These are phyloP conservation scores for Pteronura brasiliensis DNA, from an alignment of 2,113 vertebrate species.

Conservation along the genomic window DNA sequence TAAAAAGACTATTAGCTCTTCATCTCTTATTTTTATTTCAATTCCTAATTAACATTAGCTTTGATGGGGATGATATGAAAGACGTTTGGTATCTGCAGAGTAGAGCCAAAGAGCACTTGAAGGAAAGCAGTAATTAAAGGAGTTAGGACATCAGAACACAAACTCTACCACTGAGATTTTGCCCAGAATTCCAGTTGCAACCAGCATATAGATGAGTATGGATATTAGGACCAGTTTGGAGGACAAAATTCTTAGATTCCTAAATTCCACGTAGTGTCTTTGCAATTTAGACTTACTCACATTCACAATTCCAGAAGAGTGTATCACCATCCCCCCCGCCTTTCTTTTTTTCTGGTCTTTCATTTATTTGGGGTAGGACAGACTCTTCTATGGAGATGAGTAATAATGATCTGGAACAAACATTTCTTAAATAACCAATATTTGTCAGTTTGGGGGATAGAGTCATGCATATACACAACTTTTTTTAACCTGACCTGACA, in stretches of 20 bases:
- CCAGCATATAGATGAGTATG: neutral
- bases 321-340: neutral
- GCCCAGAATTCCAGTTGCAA: neutral
- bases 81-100: neutral
- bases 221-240: neutral
- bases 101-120: neutral
- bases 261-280: neutral
- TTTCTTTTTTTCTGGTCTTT: neutral
- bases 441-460: neutral
- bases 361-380: neutral
- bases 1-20: neutral
- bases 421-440: neutral
- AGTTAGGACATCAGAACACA: neutral
- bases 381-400: neutral
- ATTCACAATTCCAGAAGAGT: neutral
- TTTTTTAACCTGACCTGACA: neutral
- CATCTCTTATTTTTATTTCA: neutral
- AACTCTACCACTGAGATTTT: neutral
- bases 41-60: neutral
- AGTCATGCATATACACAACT: neutral
- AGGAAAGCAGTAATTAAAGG: neutral
- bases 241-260: neutral
- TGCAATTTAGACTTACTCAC: neutral
- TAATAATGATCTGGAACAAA: neutral
- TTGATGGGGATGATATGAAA: neutral